Base-by-base conservation (phyloP, 2,113 vertebrate genomes). In the Passer montanus region DNA sequence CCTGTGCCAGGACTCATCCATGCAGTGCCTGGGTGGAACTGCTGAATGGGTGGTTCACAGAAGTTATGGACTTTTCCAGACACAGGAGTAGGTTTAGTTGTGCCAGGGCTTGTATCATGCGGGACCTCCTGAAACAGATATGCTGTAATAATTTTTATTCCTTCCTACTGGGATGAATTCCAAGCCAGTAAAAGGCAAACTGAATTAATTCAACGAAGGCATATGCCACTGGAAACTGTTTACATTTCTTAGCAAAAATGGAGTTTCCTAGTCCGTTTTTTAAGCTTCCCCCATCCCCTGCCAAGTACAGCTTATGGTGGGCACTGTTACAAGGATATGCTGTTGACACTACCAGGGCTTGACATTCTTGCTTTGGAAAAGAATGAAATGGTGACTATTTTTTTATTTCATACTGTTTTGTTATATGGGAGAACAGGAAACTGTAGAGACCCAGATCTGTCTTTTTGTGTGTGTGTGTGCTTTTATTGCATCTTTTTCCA, bases 141-240 rank as follows among this genome's bases (percentile, higher is more conserved):
- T n/a, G 82, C 96, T 97, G 96, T 97, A 94, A 97, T 98, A 96
- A 93, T 93, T 96, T 97, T 96, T 97, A 96, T 98, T 97, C 96
- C 97, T 97, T 98, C 94, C 97, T 97, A 96, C 97, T 97, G 98
- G 98, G 98, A 98, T 96, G 97, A 94, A 96, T 98, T 98, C 98
- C 98, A 98, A 98, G 97, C 97, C 97, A 97, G 97, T 97, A 98
- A 98, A 98, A 98, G 98, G 98, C 98, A 98, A 98, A 98, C 98
- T 98, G 97, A 98, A 98, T 98, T 98, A 98, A 98, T 98, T 98
- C 97, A 97, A 97, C 56, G 79, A 95, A 97, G 98, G 97, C 98
- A 98, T 98, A 98, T 98, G 98, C 98, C 98, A 98, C 97, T 97
- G 97, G 97, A 98, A 98, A 98, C 97, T 98, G 98, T 98, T 98